Conservation (phyloP, 2,113 vertebrate species). For the Poeciliopsis retropinna region DNA sequence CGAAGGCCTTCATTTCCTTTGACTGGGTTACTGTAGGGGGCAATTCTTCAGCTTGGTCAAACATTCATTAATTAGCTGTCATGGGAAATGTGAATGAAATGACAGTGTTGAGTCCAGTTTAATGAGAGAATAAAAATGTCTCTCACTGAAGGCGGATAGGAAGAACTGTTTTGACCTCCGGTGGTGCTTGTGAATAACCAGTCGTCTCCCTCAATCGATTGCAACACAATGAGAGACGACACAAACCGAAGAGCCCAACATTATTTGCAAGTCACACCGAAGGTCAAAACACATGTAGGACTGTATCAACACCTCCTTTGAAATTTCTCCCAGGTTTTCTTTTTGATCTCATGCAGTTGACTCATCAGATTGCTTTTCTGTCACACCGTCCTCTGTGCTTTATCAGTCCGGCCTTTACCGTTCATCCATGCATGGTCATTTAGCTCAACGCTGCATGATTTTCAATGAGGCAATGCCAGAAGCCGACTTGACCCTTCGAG, state of each 20-base stretch:
- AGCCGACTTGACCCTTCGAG: slow-evolving; percentile 61
- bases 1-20: slow-evolving; percentile 50
- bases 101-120: slow-evolving; percentile 70
- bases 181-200: slow-evolving; percentile 74
- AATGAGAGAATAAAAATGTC: slow-evolving; percentile 74
- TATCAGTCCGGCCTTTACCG: slow-evolving; percentile 23
- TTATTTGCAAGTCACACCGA: slow-evolving; percentile 71
- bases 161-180: slow-evolving; percentile 68
- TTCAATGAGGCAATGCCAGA: slow-evolving; percentile 62
- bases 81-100: slow-evolving; percentile 60
- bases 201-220: slow-evolving; percentile 74
- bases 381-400: slow-evolving; percentile 31
- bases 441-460: slow-evolving; percentile 60
- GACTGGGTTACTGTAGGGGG: slow-evolving; percentile 57
- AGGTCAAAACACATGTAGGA: slow-evolving; percentile 63
- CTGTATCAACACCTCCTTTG: slow-evolving; percentile 11
- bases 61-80: slow-evolving; percentile 78
- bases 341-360: slow-evolving; percentile 28
- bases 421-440: slow-evolving; percentile 64
- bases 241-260: slow-evolving; percentile 34
- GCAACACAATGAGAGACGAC: slow-evolving; percentile 68
- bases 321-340: slow-evolving; percentile 24
- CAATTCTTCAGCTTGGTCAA: slow-evolving; percentile 60
- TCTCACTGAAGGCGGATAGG: slow-evolving; percentile 68
- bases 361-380: slow-evolving; percentile 12